Conservation (phyloP, 2,113 vertebrate species). For the Megaleporinus macrocephalus region DNA sequence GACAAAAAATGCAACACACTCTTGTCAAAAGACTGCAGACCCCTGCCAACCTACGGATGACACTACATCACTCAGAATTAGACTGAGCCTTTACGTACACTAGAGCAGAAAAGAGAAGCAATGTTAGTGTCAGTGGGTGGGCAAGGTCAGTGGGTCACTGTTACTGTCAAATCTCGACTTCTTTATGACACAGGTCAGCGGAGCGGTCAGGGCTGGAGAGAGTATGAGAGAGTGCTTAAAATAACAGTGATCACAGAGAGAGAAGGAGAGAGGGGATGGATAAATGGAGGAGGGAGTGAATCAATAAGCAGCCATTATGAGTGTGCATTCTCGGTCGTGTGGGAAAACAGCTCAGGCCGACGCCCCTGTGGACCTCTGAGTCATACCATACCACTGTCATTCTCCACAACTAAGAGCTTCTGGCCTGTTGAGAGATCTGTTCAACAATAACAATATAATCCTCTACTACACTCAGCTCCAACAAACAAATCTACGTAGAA, state of each 20-base stretch:
- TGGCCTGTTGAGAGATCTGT: not conserved
- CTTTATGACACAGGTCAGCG: slow-evolving; percentile 18
- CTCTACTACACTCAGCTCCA: not conserved
- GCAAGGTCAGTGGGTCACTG: slow-evolving; percentile 23
- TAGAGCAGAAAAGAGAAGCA: too few relatives aligned
- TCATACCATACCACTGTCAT: slow-evolving; percentile 16
- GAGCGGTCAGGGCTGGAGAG: not conserved
- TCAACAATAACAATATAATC: not conserved
- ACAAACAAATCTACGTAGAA: not conserved
- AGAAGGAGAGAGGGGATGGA: not conserved
- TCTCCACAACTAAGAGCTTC: not conserved
- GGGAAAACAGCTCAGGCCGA: slow-evolving; percentile 23
- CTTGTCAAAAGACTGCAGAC: too few relatives aligned
- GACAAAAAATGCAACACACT: too few relatives aligned
- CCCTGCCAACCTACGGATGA: too few relatives aligned
- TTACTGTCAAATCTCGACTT: slow-evolving; percentile 13
- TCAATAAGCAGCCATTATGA: slow-evolving; percentile 55
- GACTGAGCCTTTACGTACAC: too few relatives aligned
- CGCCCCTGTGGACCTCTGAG: slow-evolving; percentile 33
- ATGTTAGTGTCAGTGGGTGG: not conserved
- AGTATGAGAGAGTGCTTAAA: slow-evolving; percentile 7
- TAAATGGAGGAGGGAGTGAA: not conserved
- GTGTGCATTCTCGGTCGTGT: slow-evolving; percentile 27
- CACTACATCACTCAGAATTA: too few relatives aligned
- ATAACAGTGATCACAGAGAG: slow-evolving; percentile 15